A percentile compares a stretch with the other conserved stretches of the same genome.
Evolutionary conservation across 2,888 invertebrate species (phyloP).

Genomic region (Saturnia japonica): DNA sequence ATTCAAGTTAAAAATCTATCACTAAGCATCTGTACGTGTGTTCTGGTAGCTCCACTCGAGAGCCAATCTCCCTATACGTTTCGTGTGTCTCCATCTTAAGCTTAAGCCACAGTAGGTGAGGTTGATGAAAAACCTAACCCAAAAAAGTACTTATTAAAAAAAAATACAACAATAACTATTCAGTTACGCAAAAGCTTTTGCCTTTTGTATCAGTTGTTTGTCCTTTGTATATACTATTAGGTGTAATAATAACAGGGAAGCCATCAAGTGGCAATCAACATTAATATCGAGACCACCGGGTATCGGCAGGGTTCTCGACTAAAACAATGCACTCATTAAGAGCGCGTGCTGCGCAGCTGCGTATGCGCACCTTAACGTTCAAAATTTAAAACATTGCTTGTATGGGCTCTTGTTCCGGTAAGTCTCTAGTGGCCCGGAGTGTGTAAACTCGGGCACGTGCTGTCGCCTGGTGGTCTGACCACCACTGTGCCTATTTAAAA

Average conservation of each 20-base stretch:
- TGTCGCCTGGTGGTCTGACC: conserved; percentile 44
- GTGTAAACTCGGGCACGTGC: conserved; percentile 66
- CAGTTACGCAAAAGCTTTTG: conserved; percentile 22
- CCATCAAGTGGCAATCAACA: conserved; percentile 67
- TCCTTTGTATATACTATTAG: not conserved
- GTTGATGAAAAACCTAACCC: too few relatives aligned
- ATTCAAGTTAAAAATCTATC: too few relatives aligned
- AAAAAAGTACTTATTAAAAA: too few relatives aligned
- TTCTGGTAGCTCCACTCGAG: too few relatives aligned
- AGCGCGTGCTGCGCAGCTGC: conserved; percentile 74
- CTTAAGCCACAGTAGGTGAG: too few relatives aligned
- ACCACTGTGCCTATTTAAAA: conserved; percentile 25
- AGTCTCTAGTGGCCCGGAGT: conserved; percentile 48
- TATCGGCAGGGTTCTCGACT: conserved; percentile 27
- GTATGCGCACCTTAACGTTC: conserved; percentile 33
- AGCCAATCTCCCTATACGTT: too few relatives aligned
- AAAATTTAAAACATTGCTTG: conserved; percentile 7
- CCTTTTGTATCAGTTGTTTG: conserved; percentile 1
- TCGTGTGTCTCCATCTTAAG: too few relatives aligned
- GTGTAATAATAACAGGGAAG: conserved; percentile 46
- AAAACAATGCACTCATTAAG: conserved; percentile 53
- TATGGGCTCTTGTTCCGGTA: conserved; percentile 11
- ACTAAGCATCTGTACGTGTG: too few relatives aligned
- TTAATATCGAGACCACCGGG: conserved; percentile 66
- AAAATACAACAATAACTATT: not conserved